Evolutionary conservation across 2,797 vertebrate species (phyloP).

Genomic region (Gymnocypris eckloni): DNA sequence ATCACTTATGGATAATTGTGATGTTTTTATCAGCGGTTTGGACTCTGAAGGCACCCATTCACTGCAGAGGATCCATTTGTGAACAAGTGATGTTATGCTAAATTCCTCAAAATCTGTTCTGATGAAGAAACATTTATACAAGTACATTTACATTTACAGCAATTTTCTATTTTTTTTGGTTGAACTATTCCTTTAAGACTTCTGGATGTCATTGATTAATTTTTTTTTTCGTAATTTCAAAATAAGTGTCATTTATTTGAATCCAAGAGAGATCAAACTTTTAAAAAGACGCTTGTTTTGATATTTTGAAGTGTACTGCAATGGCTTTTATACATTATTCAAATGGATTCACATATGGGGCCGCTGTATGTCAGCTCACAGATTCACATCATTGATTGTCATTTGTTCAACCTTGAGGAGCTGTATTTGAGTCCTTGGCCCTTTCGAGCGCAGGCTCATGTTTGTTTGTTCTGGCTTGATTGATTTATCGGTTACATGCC

Average conservation of each 20-base stretch:
- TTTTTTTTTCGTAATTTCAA: not conserved
- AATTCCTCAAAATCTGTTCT: not conserved
- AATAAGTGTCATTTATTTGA: not conserved
- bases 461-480: constrained; percentile 31
- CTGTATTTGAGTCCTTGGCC: constrained; percentile 30
- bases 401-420: constrained; percentile 39
- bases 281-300: not conserved
- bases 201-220: not conserved
- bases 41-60: not conserved
- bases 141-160: not conserved
- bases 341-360: not conserved
- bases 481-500: constrained; percentile 37
- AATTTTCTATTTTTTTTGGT: too few species aligned
- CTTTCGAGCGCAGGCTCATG: not conserved
- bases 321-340: not conserved
- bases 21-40: not conserved
- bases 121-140: not conserved
- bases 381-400: constrained; percentile 27
- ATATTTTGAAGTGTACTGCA: not conserved
- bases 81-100: not conserved
- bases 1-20: not conserved
- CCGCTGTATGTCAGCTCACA: constrained; percentile 2
- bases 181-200: not conserved
- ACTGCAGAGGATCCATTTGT: not conserved
- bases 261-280: too few species aligned